Conservation (phyloP, 2,113 vertebrate genomes). For the Stegastes partitus region DNA sequence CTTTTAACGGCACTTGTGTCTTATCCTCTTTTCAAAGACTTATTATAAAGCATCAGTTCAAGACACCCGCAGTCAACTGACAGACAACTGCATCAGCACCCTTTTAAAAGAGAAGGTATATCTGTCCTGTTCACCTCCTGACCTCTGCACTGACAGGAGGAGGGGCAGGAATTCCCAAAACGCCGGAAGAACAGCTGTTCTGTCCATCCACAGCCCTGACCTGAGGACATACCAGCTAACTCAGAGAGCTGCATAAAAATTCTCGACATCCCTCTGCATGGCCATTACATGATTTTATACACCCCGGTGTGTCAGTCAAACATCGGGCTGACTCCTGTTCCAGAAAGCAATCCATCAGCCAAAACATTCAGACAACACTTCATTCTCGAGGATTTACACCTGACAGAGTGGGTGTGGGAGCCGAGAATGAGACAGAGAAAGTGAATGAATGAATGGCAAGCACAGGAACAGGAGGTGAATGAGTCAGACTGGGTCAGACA, state of each 20-base stretch:
- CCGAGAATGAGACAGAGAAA: conserved; percentile 23
- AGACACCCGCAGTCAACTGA: not conserved
- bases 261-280: conserved; percentile 39
- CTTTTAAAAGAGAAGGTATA: conserved; percentile 6
- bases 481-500: conserved; percentile 58
- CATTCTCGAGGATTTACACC: conserved; percentile 47
- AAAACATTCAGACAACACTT: conserved; percentile 54
- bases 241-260: conserved; percentile 59
- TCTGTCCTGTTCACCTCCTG: conserved; percentile 32
- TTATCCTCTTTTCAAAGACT: not conserved
- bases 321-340: conserved; percentile 20
- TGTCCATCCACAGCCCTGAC: conserved; percentile 33
- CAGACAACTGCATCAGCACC: not conserved
- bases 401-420: conserved; percentile 48
- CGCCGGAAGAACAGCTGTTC: conserved; percentile 75
- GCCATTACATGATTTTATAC: conserved; percentile 38
- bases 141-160: conserved; percentile 36
- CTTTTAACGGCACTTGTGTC: not conserved
- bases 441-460: conserved; percentile 25
- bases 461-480: conserved; percentile 34
- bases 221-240: conserved; percentile 52
- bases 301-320: conserved; percentile 35
- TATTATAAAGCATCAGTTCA: not conserved
- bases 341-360: conserved; percentile 49
- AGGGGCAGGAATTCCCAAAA: conserved; percentile 62